Base-by-base conservation (phyloP, 1,140 invertebrate genomes). In the Saxidomus purpurata region DNA sequence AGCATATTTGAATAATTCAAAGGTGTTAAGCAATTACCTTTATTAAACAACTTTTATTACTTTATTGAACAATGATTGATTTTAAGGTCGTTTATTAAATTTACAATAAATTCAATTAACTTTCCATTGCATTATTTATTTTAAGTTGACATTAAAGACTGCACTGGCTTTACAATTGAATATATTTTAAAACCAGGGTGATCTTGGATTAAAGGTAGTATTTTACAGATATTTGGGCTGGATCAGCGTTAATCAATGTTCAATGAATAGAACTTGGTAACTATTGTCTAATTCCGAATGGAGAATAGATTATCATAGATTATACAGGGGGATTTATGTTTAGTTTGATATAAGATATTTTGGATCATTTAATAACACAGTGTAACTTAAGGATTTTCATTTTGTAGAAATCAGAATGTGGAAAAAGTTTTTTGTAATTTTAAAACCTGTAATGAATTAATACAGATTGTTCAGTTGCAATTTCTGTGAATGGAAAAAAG, bases 211-310 rank as follows among this genome's bases (percentile, higher is more conserved):
- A 71, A n/a, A 19, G 43, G 34, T n/a, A n/a, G 34, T 71, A 19
- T 38, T 36, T 38, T 71, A 71, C 4, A 9, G 13, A 28, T 71
- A 71, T 71, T 15, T n/a, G n/a, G 31, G 13, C 17, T 59, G n/a
- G 31, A 59, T 55, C 34, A 28, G 25, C 28, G 55, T 79, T 79
- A 79, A 85, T 85, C 83, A 85, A 59, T 85, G 63, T 47, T 19
- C 19, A 76, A 15, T 85, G 67, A 85, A 85, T 85, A 85, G 67
- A 52, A 38, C 47, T n/a, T 85, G 67, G 63, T 71, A 36, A 85
- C 83, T 84, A 85, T 85, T 85, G 83, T 85, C n/a, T 85, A 74
- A 36, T 28, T 25, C 25, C n/a, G 22, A 47, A 43, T 19, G 67
- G n/a, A 22, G 63, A 49, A 82, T 40, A 82, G 80, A 82, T 85